Evolutionary conservation across 2,888 invertebrate species (phyloP), one percentile per base, ranked within the genome.

Genomic region (Leptinotarsa rubiginosa): DNA sequence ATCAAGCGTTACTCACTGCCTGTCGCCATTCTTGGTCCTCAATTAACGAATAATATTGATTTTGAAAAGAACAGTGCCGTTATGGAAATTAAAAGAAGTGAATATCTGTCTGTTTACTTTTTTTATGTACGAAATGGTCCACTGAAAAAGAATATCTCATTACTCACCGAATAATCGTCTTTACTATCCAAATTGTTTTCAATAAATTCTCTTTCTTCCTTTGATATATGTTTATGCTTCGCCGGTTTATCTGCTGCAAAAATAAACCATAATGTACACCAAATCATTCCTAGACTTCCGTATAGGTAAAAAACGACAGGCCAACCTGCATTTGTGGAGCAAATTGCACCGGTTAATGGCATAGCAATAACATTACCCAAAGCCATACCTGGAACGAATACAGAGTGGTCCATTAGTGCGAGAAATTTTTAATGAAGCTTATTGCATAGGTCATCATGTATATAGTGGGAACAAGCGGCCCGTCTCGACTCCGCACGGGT

Each of bases 301-400:
- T 93, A 92, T 1, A 91, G 85, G 83, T 94, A 95, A 87, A 95
- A 95, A 74, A 93, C 92, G 15, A 92, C 90, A 0, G 93, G 92
- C 95, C 95, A 95, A 0, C 94, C 94, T 83, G 91, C 89, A 0
- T 87, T 80, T 0, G 92, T 91, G 0, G 91, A 91, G 0, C 94
- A 89, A 59, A 96, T 87, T 0, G 91, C 86, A 0, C 95, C 95
- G 18, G 93, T 91, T 20, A 91, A 87, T 47, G 93, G 90, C 81
- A 94, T 86, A 82, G 94, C 92, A 1, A 94, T 83, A 0, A 94
- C 93, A 25, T 94, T 94, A 7, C 95, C 95, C 7, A 95, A 89
- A 85, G 94, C 41, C 41, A 41, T 41, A 10, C 41, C 41, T 41
- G 41, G 0, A 41, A 41, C 12, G 41, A 41, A 41, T 12, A 10